Percentiles rank a stretch among this genome's conserved stretches.
phyloP scores from a whole-genome alignment of 2,888 invertebrate genomes.

The Parochlus steinenii region DNA sequence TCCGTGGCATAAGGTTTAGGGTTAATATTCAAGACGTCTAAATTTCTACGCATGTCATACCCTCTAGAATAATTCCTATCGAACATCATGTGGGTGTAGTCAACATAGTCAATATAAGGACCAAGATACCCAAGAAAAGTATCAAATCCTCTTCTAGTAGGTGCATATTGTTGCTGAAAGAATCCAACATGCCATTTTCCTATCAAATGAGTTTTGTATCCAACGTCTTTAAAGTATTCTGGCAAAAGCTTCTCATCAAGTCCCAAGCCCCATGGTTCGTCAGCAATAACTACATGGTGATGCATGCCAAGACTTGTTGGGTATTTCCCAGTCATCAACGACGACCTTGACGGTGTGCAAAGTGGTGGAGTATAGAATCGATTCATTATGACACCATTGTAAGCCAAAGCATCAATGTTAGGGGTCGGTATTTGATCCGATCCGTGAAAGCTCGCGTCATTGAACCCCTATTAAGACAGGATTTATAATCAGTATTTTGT shows the following conservation, averaged over 20 bases:
- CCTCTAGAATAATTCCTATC: constrained; percentile 26
- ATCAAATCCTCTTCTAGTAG: constrained; percentile 59
- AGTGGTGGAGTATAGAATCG: constrained; percentile 64
- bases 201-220: constrained; percentile 65
- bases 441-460: constrained; percentile 82
- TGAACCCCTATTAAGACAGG: constrained; percentile 93
- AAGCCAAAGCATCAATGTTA: constrained; percentile 75
- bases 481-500: no score
- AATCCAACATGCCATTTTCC: constrained; percentile 90
- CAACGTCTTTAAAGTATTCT: constrained; percentile 46
- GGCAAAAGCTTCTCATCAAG: constrained; percentile 50
- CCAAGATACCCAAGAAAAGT: constrained; percentile 73
- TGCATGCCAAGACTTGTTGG: constrained; percentile 29
- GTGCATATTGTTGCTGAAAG: constrained; percentile 40
- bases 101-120: constrained; percentile 66
- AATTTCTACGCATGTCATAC: constrained; percentile 35
- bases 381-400: constrained; percentile 68
- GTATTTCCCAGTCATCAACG: constrained; percentile 72
- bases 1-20: constrained; percentile 49
- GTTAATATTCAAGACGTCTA: constrained; percentile 34
- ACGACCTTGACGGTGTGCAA: constrained; percentile 70
- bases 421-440: constrained; percentile 76
- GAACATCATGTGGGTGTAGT: constrained; percentile 36
- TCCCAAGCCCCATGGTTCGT: constrained; percentile 47
- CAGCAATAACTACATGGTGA: not conserved